These are phyloP conservation scores for Cotesia chilonis DNA, from an alignment of 1,140 invertebrate species.

Conservation along the genomic window DNA sequence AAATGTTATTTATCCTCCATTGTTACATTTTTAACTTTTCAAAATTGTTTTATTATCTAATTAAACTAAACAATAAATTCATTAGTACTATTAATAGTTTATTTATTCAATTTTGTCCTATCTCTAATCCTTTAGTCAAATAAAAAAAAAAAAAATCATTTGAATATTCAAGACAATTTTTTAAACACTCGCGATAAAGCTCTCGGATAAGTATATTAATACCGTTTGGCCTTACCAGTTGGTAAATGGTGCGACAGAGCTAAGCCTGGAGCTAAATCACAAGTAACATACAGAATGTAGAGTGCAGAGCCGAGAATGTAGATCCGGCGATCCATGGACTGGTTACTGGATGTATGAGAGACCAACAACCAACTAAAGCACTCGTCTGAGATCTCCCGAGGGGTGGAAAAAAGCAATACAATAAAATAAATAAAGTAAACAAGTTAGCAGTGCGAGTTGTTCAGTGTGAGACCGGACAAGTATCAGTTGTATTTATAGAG, in stretches of 20 bases:
- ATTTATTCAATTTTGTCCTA: no score
- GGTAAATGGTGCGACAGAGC: slow-evolving; percentile 32
- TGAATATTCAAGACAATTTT: neutral
- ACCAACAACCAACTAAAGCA: slow-evolving; percentile 2
- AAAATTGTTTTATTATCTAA: no score
- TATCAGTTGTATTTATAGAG: neutral
- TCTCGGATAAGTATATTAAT: slow-evolving; percentile 29
- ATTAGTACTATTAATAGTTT: no score
- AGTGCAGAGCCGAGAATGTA: no score
- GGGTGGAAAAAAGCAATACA: slow-evolving; percentile 19
- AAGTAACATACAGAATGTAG: neutral
- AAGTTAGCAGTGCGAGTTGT: neutral
- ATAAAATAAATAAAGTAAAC: slow-evolving; percentile 14
- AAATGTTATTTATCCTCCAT: no score
- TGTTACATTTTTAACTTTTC: no score
- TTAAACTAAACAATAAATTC: no score
- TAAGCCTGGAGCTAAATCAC: slow-evolving; percentile 17
- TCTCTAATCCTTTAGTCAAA: no score
- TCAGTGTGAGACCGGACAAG: neutral
- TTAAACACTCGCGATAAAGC: slow-evolving; percentile 29
- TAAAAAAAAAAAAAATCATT: no score
- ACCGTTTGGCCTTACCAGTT: slow-evolving; percentile 28
- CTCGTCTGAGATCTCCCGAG: slow-evolving; percentile 25
- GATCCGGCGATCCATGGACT: no score
- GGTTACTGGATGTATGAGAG: no score